A percentile compares a stretch with the other conserved stretches of the same genome.
These are phyloP conservation scores for Zelleria hepariella DNA, from an alignment of 2,888 invertebrate species.

Conservation along the genomic window DNA sequence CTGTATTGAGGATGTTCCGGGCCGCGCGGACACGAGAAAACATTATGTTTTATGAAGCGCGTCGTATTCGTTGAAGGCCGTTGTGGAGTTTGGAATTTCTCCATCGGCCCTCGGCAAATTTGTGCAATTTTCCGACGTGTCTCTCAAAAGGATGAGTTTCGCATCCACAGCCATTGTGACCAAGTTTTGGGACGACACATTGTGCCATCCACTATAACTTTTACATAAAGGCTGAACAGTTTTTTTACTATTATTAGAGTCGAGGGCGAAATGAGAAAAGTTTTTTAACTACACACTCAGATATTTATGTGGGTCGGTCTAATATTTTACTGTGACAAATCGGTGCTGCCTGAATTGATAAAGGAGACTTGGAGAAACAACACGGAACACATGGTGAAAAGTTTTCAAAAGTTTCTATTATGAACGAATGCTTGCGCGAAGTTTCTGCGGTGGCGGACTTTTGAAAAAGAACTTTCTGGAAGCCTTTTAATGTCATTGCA, in stretches of 20 bases:
- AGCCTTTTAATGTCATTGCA: neutral
- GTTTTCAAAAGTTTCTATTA: neutral
- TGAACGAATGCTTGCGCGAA: neutral
- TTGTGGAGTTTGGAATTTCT: neutral
- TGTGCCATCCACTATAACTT: constrained; percentile 39
- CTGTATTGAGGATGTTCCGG: too few relatives aligned
- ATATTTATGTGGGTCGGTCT: neutral
- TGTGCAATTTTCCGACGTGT: neutral
- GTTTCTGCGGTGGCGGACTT: neutral
- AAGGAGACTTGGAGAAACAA: neutral
- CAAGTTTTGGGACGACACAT: constrained; percentile 44
- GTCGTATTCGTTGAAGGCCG: neutral
- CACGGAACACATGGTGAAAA: neutral
- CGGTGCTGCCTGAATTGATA: neutral
- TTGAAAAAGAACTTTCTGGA: neutral
- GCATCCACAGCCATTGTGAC: constrained; percentile 27
- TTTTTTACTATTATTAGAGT: constrained; percentile 12
- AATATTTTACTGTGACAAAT: neutral
- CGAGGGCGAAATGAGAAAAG: neutral
- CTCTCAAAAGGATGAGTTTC: neutral
- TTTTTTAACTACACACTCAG: neutral
- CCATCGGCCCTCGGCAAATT: neutral
- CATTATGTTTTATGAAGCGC: neutral
- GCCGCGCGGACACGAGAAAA: too few relatives aligned
- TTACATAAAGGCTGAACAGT: constrained; percentile 28